Evolutionary conservation across 1,140 invertebrate species (phyloP).

Genomic region (Cyclina sinensis): DNA sequence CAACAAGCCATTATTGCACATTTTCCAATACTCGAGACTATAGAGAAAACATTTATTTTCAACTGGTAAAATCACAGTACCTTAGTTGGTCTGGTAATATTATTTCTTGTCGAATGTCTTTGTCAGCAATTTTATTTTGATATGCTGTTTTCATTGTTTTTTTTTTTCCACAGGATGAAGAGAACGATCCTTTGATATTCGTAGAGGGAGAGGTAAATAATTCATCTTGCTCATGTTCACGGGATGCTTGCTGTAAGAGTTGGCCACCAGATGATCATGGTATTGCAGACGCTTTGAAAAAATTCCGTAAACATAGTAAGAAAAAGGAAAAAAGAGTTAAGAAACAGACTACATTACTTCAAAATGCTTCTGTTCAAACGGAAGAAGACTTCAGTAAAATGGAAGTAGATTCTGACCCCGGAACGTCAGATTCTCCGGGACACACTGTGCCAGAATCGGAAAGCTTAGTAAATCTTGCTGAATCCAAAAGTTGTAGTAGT

Average conservation of each 20-base stretch:
- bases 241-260: constrained; percentile 9
- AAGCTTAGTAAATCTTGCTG: not conserved
- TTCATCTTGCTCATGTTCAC: constrained; percentile 5
- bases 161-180: constrained; percentile 36
- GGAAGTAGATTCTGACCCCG: constrained; percentile 48
- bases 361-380: constrained; percentile 37
- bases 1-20: no score
- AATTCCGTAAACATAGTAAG: constrained; percentile 29
- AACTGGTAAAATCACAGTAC: no score
- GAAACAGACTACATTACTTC: not conserved
- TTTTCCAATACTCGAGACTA: no score
- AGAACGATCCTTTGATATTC: constrained; percentile 34
- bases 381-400: constrained; percentile 35
- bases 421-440: not conserved
- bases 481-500: constrained; percentile 54
- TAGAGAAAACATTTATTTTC: no score
- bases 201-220: not conserved
- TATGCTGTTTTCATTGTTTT: no score
- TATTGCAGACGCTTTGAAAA: constrained; percentile 23
- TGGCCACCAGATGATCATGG: constrained; percentile 38
- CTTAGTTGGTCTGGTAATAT: no score
- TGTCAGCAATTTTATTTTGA: no score
- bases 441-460: not conserved
- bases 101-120: no score
- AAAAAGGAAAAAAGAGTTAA: constrained; percentile 53